Percentiles rank a stretch among this genome's conserved stretches.
Evolutionary conservation across 1,140 invertebrate genomes (phyloP).

Genomic region (Rhizoglyphus robini): DNA sequence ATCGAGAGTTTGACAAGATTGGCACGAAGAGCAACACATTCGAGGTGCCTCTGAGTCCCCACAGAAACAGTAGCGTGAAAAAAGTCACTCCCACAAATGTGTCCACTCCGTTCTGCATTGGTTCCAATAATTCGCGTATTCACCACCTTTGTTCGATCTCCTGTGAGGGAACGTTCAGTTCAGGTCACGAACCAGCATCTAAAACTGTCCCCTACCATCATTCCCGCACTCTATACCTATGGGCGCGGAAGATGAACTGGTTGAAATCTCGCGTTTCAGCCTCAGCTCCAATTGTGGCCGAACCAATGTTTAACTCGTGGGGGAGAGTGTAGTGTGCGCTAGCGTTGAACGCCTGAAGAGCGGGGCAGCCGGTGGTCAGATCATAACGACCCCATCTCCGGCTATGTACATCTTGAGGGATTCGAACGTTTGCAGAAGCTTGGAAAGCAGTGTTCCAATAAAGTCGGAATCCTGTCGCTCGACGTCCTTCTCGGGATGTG

Average conservation of each 20-base stretch:
- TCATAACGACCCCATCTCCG: too few relatives aligned
- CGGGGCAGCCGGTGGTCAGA: not conserved
- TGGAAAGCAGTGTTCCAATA: not conserved
- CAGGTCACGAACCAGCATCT: not conserved
- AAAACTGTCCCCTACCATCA: too few relatives aligned
- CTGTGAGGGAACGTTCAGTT: too few relatives aligned
- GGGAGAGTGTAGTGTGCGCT: too few relatives aligned
- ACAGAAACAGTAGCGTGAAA: conserved; percentile 34
- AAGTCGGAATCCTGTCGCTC: too few relatives aligned
- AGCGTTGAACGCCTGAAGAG: conserved; percentile 22
- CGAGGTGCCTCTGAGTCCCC: too few relatives aligned
- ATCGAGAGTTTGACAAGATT: conserved; percentile 17
- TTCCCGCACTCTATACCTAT: too few relatives aligned
- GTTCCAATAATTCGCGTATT: not conserved
- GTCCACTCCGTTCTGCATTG: not conserved
- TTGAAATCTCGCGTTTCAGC: conserved; percentile 41
- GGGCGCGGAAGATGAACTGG: conserved; percentile 43
- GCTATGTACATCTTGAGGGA: conserved; percentile 20
- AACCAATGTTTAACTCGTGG: conserved; percentile 33
- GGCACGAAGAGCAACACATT: conserved; percentile 33
- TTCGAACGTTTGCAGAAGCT: not conserved
- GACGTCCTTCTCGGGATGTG: too few relatives aligned
- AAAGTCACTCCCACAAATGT: conserved; percentile 33
- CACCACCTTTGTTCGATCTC: not conserved
- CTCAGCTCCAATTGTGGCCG: conserved; percentile 40